These are phyloP conservation scores for Deroptyus accipitrinus DNA, from an alignment of 2,113 vertebrate species.

Conservation along the genomic window DNA sequence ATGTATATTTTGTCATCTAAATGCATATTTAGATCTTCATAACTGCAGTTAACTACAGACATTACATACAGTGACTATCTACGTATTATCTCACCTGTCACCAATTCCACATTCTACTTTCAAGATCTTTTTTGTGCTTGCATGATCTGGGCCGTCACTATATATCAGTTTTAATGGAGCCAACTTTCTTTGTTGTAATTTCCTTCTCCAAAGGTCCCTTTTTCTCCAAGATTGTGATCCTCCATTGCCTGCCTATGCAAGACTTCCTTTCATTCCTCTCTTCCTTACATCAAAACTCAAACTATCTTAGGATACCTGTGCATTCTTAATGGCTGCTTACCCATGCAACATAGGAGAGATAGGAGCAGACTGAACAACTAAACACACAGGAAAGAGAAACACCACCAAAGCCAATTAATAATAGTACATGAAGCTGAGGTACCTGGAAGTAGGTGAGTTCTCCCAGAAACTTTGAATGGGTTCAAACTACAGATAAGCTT, in stretches of 20 bases:
- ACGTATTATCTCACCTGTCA: background rate
- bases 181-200: background rate
- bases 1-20: background rate
- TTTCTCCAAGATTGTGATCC: background rate
- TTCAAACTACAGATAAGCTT: background rate
- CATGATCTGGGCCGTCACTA: background rate
- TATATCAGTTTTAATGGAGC: background rate
- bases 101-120: background rate
- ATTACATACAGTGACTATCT: background rate
- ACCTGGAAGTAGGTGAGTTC: background rate
- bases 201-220: background rate
- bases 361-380: background rate
- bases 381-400: background rate
- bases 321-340: background rate
- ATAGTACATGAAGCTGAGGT: background rate
- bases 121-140: background rate
- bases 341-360: background rate
- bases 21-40: background rate
- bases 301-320: background rate
- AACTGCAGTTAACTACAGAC: background rate
- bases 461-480: background rate
- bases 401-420: background rate
- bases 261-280: background rate
- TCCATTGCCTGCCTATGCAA: background rate
- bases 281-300: background rate